Percentiles rank a stretch among this genome's conserved stretches.
Conservation (phyloP, 2,113 vertebrate species). For the Takifugu flavidus region DNA sequence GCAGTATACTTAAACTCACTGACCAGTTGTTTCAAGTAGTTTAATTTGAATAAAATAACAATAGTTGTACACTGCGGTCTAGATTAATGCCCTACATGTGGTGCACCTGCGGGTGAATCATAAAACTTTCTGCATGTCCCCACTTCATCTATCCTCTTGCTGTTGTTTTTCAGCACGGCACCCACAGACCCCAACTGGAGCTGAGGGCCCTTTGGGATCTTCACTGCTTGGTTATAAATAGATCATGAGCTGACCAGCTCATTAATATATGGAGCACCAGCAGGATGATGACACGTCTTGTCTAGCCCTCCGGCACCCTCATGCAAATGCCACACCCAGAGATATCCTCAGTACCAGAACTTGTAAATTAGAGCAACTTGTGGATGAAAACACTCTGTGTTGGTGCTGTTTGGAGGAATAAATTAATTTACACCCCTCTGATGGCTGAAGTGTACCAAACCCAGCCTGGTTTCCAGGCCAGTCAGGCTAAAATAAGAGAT, state of each 20-base stretch:
- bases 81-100: not conserved
- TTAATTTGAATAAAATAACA: not conserved
- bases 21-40: not conserved
- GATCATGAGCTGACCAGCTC: constrained; percentile 64
- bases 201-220: constrained; percentile 59
- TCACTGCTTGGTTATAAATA: constrained; percentile 69
- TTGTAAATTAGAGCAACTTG: too few species aligned
- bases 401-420: not conserved
- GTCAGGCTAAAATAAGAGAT: too few species aligned
- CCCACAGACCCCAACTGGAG: constrained; percentile 59
- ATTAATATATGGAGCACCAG: constrained; percentile 65
- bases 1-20: not conserved
- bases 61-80: constrained; percentile 8
- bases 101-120: constrained; percentile 2
- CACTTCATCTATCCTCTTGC: constrained; percentile 3
- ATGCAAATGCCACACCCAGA: constrained; percentile 52
- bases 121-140: constrained; percentile 30
- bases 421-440: too few species aligned
- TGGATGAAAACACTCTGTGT: too few species aligned
- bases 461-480: too few species aligned
- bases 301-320: constrained; percentile 51
- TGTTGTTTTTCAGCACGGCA: constrained; percentile 51
- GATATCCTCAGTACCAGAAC: constrained; percentile 42
- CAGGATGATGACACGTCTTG: constrained; percentile 65
- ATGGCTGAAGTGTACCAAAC: too few species aligned